phyloP scores from a whole-genome alignment of 2,888 invertebrate genomes.

The Unio pictorum region DNA sequence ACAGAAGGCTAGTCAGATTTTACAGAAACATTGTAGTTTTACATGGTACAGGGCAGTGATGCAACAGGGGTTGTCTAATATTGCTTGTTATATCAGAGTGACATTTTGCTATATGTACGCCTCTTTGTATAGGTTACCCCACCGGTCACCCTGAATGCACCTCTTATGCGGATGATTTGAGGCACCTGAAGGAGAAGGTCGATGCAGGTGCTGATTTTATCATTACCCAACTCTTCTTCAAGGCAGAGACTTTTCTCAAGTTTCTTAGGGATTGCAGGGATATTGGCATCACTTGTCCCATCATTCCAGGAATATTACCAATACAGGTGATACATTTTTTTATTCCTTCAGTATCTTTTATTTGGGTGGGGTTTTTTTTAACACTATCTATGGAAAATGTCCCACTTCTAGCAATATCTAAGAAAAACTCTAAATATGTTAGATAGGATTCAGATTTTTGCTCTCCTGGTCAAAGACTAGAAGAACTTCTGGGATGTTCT shows the following conservation, averaged over 20 bases:
- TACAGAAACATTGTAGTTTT: too few species aligned
- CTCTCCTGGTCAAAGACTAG: too few species aligned
- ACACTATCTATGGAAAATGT: background rate
- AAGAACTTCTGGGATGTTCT: too few species aligned
- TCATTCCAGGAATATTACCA: constrained; percentile 86
- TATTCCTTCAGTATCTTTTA: background rate
- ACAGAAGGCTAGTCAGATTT: too few species aligned
- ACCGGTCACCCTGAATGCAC: constrained; percentile 79
- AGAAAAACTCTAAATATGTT: too few species aligned
- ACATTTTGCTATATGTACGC: too few species aligned
- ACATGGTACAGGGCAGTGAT: too few species aligned
- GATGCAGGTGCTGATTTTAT: constrained; percentile 88
- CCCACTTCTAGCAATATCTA: too few species aligned
- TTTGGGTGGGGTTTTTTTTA: too few species aligned
- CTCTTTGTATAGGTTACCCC: constrained; percentile 76
- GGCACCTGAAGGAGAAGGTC: constrained; percentile 82
- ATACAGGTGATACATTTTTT: constrained; percentile 73
- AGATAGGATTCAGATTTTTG: too few species aligned
- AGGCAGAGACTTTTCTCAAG: constrained; percentile 77
- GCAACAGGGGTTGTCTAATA: too few species aligned
- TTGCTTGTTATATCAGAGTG: too few species aligned
- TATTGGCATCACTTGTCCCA: constrained; percentile 81
- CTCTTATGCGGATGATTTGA: constrained; percentile 77
- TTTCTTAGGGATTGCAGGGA: constrained; percentile 80
- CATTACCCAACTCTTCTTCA: constrained; percentile 89